Evolutionary conservation across 2,888 invertebrate species (phyloP).

Genomic region (Plebejus anna): DNA sequence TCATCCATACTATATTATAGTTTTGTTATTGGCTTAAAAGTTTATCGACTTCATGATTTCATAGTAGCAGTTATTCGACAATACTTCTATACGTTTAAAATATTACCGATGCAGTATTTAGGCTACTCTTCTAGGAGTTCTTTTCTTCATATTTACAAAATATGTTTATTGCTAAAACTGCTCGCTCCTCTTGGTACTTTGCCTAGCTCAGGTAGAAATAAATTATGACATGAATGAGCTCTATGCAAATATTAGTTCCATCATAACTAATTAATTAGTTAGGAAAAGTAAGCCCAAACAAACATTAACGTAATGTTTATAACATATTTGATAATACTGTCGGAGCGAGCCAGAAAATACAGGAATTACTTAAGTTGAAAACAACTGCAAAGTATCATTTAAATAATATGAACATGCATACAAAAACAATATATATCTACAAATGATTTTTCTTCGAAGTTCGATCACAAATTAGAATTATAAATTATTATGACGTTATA

Average conservation of each 20-base stretch:
- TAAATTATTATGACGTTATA: not conserved
- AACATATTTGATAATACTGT: not conserved
- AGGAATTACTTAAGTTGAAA: not conserved
- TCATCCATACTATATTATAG: not conserved
- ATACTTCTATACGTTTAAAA: not conserved
- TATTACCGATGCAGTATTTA: not conserved
- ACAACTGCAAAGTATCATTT: too few species aligned
- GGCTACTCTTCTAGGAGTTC: not conserved
- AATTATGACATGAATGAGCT: not conserved
- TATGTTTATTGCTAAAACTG: not conserved
- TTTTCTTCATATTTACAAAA: not conserved
- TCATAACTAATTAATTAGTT: not conserved
- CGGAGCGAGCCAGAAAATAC: not conserved
- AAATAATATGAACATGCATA: too few species aligned
- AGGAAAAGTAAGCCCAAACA: not conserved
- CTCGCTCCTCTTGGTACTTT: not conserved
- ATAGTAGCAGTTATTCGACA: too few species aligned
- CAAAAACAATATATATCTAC: not conserved
- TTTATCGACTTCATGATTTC: too few species aligned
- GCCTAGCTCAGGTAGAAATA: not conserved
- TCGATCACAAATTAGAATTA: not conserved
- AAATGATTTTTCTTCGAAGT: not conserved
- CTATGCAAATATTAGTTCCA: not conserved
- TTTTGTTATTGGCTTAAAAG: not conserved
- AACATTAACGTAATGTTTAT: constrained; percentile 9